These are phyloP conservation scores for Cuculus canorus DNA, from an alignment of 2,797 vertebrate species.

Conservation along the genomic window DNA sequence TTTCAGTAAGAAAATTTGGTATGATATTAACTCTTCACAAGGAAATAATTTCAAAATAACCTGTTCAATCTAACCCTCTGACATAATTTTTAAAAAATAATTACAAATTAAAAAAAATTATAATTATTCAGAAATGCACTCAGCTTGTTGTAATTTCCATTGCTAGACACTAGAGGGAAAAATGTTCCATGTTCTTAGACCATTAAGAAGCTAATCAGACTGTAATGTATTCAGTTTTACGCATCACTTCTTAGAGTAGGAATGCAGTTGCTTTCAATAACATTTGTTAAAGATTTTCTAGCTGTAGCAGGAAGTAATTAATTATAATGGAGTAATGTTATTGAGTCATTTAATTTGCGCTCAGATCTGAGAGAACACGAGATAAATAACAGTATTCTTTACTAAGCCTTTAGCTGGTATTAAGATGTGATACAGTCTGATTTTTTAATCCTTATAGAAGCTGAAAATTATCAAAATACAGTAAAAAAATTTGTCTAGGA, in stretches of 20 bases:
- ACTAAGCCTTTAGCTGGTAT: background rate
- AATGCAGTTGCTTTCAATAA: background rate
- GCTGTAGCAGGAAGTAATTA: background rate
- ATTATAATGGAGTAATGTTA: background rate
- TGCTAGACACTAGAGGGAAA: slow-evolving; percentile 61
- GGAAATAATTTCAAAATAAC: background rate
- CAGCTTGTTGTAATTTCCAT: slow-evolving; percentile 33
- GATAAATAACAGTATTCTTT: background rate
- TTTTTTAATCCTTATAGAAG: background rate
- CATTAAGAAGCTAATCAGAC: slow-evolving; percentile 16
- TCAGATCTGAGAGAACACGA: background rate
- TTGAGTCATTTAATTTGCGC: slow-evolving; percentile 1
- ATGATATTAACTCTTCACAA: background rate
- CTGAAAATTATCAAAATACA: background rate
- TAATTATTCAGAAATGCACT: background rate
- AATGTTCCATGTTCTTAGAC: slow-evolving; percentile 26
- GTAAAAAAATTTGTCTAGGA: background rate
- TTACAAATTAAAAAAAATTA: background rate
- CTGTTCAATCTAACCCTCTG: background rate
- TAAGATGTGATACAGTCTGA: background rate
- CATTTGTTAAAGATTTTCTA: slow-evolving; percentile 2
- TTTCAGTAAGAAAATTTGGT: background rate
- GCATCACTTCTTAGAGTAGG: background rate
- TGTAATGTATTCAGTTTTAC: slow-evolving; percentile 7
- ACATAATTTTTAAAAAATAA: background rate